These are phyloP conservation scores for Drosophila rellima DNA, from an alignment of 2,888 invertebrate genomes.

Conservation along the genomic window DNA sequence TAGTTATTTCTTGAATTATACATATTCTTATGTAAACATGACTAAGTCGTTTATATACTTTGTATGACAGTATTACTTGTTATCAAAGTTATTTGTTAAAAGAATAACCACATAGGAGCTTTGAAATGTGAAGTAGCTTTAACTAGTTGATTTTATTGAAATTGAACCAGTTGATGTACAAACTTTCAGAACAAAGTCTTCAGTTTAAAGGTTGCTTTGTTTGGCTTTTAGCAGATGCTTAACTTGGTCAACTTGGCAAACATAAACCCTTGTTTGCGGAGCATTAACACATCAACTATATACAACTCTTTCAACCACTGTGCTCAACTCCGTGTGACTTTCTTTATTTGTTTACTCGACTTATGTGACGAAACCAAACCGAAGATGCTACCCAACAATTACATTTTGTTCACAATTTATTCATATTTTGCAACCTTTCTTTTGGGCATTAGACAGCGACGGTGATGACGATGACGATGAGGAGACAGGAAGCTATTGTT, in stretches of 20 bases:
- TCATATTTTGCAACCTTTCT: conserved; percentile 63
- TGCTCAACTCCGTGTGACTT: conserved; percentile 18
- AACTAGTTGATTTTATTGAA: too few relatives aligned
- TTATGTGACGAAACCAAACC: conserved; percentile 28
- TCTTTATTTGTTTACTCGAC: conserved; percentile 64
- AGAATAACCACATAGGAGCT: neutral
- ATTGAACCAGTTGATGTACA: neutral
- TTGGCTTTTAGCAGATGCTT: conserved; percentile 3
- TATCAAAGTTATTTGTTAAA: neutral
- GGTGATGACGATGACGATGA: neutral
- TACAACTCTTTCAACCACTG: conserved; percentile 29
- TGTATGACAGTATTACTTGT: neutral
- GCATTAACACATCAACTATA: conserved; percentile 30
- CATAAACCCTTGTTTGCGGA: neutral
- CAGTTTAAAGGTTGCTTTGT: neutral
- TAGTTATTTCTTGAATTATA: too few relatives aligned
- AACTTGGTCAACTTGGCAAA: conserved; percentile 12
- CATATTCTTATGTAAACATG: too few relatives aligned
- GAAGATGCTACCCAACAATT: conserved; percentile 72
- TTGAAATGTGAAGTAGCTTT: too few relatives aligned
- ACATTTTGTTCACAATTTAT: conserved; percentile 70
- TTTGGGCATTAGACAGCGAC: conserved; percentile 34
- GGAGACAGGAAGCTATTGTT: conserved; percentile 58
- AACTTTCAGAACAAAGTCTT: neutral
- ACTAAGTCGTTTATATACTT: neutral